phyloP scores from a whole-genome alignment of 2,888 invertebrate genomes.

The Trissonchulus sp. region DNA sequence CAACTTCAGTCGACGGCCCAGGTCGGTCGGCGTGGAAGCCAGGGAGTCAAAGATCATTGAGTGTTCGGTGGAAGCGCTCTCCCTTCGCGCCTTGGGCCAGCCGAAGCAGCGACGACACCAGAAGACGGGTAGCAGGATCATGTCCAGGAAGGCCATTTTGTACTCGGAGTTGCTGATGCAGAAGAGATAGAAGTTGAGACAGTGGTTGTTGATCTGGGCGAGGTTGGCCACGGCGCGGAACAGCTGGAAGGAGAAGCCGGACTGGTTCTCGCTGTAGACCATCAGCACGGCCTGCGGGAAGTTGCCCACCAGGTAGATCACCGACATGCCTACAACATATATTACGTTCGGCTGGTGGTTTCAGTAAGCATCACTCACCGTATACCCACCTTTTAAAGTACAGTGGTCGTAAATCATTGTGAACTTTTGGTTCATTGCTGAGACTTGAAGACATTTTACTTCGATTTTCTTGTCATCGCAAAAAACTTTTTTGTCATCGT shows the following conservation, averaged over 20 bases:
- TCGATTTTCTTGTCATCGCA: too few species aligned
- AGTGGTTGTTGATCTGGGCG: conserved; percentile 48
- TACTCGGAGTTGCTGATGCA: conserved; percentile 48
- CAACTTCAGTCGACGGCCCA: too few species aligned
- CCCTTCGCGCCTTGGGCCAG: background rate
- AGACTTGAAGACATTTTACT: too few species aligned
- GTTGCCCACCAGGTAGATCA: conserved; percentile 48
- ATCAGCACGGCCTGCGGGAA: conserved; percentile 48
- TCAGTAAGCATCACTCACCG: too few species aligned
- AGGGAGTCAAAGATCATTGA: background rate
- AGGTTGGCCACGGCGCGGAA: conserved; percentile 48
- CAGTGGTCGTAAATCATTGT: too few species aligned
- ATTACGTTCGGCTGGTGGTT: too few species aligned
- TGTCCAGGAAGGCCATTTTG: conserved; percentile 22
- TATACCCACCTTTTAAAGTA: too few species aligned
- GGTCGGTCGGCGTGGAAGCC: too few species aligned
- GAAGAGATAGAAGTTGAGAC: conserved; percentile 51
- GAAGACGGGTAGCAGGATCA: background rate
- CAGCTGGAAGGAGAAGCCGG: background rate
- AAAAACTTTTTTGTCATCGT: too few species aligned
- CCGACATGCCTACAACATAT: conserved; percentile 39
- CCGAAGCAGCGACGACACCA: background rate
- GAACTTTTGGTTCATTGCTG: too few species aligned
- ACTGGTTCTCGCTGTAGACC: conserved; percentile 43
- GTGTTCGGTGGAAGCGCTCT: background rate